Conservation (phyloP, 2,797 vertebrate genomes). For the Chaunax sp. region DNA sequence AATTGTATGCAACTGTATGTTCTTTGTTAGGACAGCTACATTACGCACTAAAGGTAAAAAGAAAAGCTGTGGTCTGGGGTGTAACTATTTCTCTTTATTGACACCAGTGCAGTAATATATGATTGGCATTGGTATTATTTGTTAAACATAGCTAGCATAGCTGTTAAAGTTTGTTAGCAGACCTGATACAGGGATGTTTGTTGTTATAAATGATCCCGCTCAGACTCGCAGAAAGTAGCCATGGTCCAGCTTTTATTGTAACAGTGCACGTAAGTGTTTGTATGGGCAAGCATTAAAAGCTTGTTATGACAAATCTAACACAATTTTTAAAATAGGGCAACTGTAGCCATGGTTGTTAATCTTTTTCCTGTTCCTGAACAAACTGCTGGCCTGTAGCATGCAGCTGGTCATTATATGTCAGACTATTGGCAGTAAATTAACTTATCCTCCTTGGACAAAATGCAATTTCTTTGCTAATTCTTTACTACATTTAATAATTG, state of each 20-base stretch:
- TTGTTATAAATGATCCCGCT: background rate
- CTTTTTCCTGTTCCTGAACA: background rate
- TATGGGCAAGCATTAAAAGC: conserved; percentile 25
- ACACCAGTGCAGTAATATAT: background rate
- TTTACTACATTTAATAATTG: conserved; percentile 4
- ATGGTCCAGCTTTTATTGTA: background rate
- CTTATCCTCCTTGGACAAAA: background rate
- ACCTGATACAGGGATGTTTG: background rate
- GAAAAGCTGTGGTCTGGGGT: no score
- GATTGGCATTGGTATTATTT: background rate
- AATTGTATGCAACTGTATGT: background rate
- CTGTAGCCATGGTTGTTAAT: background rate
- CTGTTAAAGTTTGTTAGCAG: background rate
- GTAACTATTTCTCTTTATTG: background rate
- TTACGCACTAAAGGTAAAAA: no score
- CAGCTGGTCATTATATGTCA: background rate
- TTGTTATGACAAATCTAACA: conserved; percentile 7
- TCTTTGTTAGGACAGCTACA: no score
- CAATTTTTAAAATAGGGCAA: conserved; percentile 5
- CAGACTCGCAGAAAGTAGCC: conserved; percentile 16
- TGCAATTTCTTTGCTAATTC: conserved; percentile 1
- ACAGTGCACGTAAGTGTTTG: background rate
- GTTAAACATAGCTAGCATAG: background rate
- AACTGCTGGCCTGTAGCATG: background rate
- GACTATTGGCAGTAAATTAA: background rate